Evolutionary conservation across 2,888 invertebrate species (phyloP).

Genomic region (Pedicia rivosa): DNA sequence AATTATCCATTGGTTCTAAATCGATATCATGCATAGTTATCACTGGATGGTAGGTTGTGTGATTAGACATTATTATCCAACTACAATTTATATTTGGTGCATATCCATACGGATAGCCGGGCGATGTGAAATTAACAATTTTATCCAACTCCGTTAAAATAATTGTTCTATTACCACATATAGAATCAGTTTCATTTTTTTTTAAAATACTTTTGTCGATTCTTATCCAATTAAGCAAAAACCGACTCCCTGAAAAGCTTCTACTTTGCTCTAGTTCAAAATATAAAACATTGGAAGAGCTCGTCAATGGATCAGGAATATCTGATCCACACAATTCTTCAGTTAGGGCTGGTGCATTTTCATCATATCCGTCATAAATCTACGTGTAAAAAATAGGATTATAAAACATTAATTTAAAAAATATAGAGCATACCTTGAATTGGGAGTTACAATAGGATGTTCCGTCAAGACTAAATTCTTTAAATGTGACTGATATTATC

Average conservation of each 20-base stretch:
- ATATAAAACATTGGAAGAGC: slow-evolving; percentile 47
- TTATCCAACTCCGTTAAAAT: slow-evolving; percentile 14
- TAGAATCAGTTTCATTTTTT: slow-evolving; percentile 17
- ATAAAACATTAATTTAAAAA: too few species aligned
- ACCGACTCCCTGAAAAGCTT: background rate
- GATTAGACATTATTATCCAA: slow-evolving; percentile 50
- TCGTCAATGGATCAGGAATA: slow-evolving; percentile 35
- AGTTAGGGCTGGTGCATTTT: slow-evolving; percentile 35
- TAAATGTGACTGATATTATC: too few species aligned
- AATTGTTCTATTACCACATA: slow-evolving; percentile 20
- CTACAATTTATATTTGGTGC: slow-evolving; percentile 43
- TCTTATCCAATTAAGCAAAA: slow-evolving; percentile 17
- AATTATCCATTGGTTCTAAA: slow-evolving; percentile 39
- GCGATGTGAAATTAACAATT: slow-evolving; percentile 39
- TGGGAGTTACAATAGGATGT: too few species aligned
- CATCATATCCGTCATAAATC: slow-evolving; percentile 63
- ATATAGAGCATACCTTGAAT: too few species aligned
- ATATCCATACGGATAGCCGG: slow-evolving; percentile 62
- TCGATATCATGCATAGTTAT: slow-evolving; percentile 39
- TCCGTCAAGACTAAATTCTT: too few species aligned
- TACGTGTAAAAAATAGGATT: too few species aligned
- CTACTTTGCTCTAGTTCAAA: slow-evolving; percentile 22
- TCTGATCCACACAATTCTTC: slow-evolving; percentile 1
- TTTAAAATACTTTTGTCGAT: slow-evolving; percentile 14
- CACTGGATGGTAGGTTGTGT: slow-evolving; percentile 40